phyloP scores from a whole-genome alignment of 1,140 invertebrate species.

The Tetraneura akinire region DNA sequence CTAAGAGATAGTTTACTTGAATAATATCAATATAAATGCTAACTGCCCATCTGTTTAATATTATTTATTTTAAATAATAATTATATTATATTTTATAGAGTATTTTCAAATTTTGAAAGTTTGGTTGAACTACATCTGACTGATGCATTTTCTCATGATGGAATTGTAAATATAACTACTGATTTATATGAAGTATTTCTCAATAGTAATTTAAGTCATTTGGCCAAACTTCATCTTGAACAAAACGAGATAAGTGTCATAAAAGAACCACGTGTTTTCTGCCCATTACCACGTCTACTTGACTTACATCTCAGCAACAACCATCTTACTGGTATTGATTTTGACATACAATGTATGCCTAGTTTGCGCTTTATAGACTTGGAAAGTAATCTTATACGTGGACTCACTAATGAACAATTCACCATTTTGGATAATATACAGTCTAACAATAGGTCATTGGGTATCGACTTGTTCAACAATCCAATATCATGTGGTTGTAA shows the following conservation, averaged over 20 bases:
- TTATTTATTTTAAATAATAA: too few relatives aligned
- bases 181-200: slow-evolving; percentile 71
- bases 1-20: too few relatives aligned
- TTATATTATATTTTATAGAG: slow-evolving; percentile 59
- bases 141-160: slow-evolving; percentile 70
- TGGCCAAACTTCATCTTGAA: slow-evolving; percentile 75
- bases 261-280: slow-evolving; percentile 69
- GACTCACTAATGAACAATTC: slow-evolving; percentile 65
- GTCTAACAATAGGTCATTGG: slow-evolving; percentile 62
- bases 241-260: slow-evolving; percentile 76
- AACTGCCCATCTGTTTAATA: too few relatives aligned
- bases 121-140: slow-evolving; percentile 74
- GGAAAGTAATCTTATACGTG: slow-evolving; percentile 69
- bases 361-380: slow-evolving; percentile 72
- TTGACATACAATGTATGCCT: slow-evolving; percentile 70
- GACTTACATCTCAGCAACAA: slow-evolving; percentile 75
- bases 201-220: slow-evolving; percentile 68
- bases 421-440: slow-evolving; percentile 65
- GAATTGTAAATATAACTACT: slow-evolving; percentile 61
- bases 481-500: slow-evolving; percentile 70
- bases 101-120: slow-evolving; percentile 78
- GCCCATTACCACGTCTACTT: slow-evolving; percentile 68
- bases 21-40: too few relatives aligned
- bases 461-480: slow-evolving; percentile 70
- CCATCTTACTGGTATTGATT: slow-evolving; percentile 64